Conservation (phyloP, 2,797 vertebrate genomes). For the Phyllotis vaccarum region DNA sequence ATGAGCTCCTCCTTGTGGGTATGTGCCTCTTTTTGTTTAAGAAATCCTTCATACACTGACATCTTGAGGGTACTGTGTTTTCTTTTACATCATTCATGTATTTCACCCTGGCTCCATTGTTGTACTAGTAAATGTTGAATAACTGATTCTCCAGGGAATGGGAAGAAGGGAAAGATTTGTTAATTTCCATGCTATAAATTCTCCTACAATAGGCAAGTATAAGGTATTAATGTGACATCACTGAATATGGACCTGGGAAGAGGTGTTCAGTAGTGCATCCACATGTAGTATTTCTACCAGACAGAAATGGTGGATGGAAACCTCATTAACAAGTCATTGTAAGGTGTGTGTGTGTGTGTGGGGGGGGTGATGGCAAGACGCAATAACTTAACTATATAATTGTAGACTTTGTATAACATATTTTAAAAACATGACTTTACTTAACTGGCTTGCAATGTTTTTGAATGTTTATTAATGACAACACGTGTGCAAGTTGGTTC, state of each 20-base stretch:
- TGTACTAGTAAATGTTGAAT: background rate
- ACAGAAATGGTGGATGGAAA: background rate
- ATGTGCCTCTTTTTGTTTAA: constrained; percentile 15
- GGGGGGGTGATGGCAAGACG: background rate
- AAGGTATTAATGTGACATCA: background rate
- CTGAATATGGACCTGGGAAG: background rate
- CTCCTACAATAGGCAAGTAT: background rate
- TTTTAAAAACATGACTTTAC: background rate
- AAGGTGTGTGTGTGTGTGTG: background rate
- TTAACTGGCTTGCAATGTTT: background rate
- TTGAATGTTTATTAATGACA: background rate
- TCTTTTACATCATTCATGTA: background rate
- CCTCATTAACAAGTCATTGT: background rate
- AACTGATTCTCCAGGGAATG: background rate
- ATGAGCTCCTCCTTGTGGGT: background rate
- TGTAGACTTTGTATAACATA: constrained; percentile 20
- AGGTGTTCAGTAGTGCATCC: background rate
- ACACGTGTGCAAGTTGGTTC: background rate
- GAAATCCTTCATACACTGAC: background rate
- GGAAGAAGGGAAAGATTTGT: background rate
- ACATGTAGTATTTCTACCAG: background rate
- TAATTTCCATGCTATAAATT: background rate
- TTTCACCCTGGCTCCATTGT: background rate
- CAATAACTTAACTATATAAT: background rate
- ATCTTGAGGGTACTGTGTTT: background rate